Base-by-base conservation (phyloP, 2,797 vertebrate species). In the Acanthopagrus latus region DNA sequence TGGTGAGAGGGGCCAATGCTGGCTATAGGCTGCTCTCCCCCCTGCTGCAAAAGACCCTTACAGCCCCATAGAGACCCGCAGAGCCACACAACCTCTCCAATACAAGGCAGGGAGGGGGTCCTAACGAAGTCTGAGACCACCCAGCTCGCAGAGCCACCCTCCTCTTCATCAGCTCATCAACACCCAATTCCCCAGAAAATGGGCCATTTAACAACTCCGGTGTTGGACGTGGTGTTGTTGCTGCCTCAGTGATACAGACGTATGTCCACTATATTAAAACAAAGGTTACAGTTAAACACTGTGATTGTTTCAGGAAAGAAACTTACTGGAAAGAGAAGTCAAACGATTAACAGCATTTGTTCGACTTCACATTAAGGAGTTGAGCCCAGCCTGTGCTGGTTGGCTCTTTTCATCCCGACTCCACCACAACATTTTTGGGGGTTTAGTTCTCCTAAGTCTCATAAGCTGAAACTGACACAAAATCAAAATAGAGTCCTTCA, bases 81-180 rank as follows among this genome's bases (percentile, higher is more conserved):
- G 86, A 91, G 83, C 85, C 82, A 83, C 83, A 89, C 87, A 89
- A 91, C 74, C 88, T 79, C 87, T 88, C 89, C 89, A 79, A 81
- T 83, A 83, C 80, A 84, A 86, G 91, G 65, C 76, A 68, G 71
- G 70, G 83, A 88, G 89, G 91, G 84, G 91, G 88, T 93, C 92
- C 86, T 78, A 77, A 91, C 74, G 20, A 88, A 87, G 79, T 89
- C 81, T 72, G 54, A 68, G 94, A 95, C 93, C 94, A 94, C 93
- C 94, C 91, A 93, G 80, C 84, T 90, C 50, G 89, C 75, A 78
- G 75, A 93, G 88, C 84, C 87, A 86, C 86, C 89, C 89, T 94
- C 90, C 91, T 93, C 92, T 94, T 95, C 92, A 93, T 92, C 94
- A 94, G 94, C 86, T 94, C 93, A 95, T 94, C 93, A 94, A 94